Conservation (phyloP, 2,113 vertebrate species). For the Sakesphorus luctuosus region DNA sequence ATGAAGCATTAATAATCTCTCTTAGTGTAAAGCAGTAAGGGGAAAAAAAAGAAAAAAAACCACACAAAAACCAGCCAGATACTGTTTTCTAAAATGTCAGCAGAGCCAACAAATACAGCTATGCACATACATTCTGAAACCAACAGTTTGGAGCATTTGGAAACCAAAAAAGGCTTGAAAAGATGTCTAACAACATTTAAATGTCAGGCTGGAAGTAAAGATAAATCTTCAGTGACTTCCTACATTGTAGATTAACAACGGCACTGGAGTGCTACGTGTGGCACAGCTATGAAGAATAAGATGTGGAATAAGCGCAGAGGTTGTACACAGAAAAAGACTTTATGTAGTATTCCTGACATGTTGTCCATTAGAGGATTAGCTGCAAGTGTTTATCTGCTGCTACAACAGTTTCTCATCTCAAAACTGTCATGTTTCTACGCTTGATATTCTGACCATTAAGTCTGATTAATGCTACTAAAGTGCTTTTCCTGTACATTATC, state of each 20-base stretch:
- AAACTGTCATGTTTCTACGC: not conserved
- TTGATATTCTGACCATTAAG: not conserved
- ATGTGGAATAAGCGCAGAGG: not conserved
- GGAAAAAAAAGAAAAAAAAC: not conserved
- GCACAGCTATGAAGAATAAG: not conserved
- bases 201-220: not conserved
- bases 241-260: not conserved
- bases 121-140: not conserved
- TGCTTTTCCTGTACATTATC: constrained; percentile 1
- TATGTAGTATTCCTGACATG: not conserved
- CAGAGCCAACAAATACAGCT: not conserved
- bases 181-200: not conserved
- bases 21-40: not conserved
- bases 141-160: not conserved
- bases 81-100: not conserved
- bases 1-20: constrained; percentile 23
- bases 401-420: not conserved
- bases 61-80: not conserved
- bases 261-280: not conserved
- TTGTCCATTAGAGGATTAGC: not conserved
- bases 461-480: not conserved
- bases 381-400: not conserved
- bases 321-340: not conserved
- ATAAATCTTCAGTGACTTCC: not conserved
- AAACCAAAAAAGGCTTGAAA: not conserved